Percentiles rank a stretch among this genome's conserved stretches.
phyloP scores from a whole-genome alignment of 1,140 invertebrate species.

The Leptestheria dahalacensis region DNA sequence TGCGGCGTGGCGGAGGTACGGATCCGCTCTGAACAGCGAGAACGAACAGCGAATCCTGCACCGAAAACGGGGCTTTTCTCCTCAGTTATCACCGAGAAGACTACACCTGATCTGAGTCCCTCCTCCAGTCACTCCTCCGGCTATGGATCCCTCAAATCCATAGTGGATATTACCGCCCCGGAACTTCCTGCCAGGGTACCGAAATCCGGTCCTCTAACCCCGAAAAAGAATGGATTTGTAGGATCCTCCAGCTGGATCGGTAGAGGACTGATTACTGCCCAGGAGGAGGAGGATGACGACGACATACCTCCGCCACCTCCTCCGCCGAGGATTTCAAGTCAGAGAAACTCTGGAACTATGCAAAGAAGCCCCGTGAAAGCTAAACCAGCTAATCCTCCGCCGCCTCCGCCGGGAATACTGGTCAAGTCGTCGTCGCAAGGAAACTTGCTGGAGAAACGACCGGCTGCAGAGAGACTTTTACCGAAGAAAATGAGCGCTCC shows the following conservation, averaged over 20 bases:
- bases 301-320: conserved; percentile 15
- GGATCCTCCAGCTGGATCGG: background rate
- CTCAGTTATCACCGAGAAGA: background rate
- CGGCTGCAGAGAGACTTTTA: background rate
- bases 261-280: background rate
- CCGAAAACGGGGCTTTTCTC: conserved; percentile 13
- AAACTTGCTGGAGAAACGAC: conserved; percentile 14
- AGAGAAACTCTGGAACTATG: conserved; percentile 15
- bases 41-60: conserved; percentile 8
- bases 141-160: conserved; percentile 8
- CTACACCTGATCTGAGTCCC: conserved; percentile 5
- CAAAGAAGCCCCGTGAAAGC: background rate
- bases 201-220: background rate
- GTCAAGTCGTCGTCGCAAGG: conserved; percentile 21
- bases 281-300: conserved; percentile 9
- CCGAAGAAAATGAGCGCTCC: conserved; percentile 6
- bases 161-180: conserved; percentile 10
- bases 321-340: conserved; percentile 13
- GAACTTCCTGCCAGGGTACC: conserved; percentile 11
- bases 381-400: conserved; percentile 13
- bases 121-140: conserved; percentile 11
- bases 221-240: background rate
- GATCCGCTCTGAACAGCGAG: conserved; percentile 6
- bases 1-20: conserved; percentile 4
- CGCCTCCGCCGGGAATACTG: conserved; percentile 7